Evolutionary conservation across 2,888 invertebrate species (phyloP).

Genomic region (Temnothorax rugatulus): DNA sequence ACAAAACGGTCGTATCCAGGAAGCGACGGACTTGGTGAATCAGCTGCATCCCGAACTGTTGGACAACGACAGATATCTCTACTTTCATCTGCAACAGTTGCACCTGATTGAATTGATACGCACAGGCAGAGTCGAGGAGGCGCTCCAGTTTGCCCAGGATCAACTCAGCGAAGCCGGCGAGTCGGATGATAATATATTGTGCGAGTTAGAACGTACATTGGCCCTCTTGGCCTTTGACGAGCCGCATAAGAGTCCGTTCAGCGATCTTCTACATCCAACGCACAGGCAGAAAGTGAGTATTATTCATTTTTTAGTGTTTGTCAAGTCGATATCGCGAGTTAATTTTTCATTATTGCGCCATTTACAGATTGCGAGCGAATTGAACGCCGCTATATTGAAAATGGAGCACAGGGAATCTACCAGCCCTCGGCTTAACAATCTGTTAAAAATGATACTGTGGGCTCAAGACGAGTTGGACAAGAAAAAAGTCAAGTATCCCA

Average conservation of each 20-base stretch:
- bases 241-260: conserved; percentile 97
- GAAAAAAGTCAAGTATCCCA: conserved; percentile 97
- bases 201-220: conserved; percentile 96
- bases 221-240: conserved; percentile 98
- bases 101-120: conserved; percentile 96
- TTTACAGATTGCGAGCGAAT: conserved; percentile 95
- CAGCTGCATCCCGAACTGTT: conserved; percentile 97
- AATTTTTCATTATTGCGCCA: conserved; percentile 59
- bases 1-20: conserved; percentile 96
- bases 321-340: not conserved
- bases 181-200: conserved; percentile 90
- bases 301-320: not conserved
- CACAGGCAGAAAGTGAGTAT: conserved; percentile 95
- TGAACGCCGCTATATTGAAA: conserved; percentile 98
- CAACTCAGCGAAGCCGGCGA: conserved; percentile 96
- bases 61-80: conserved; percentile 97
- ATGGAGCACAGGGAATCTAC: conserved; percentile 97
- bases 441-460: conserved; percentile 97
- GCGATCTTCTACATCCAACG: conserved; percentile 96
- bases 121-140: conserved; percentile 94
- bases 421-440: conserved; percentile 95
- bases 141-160: conserved; percentile 95
- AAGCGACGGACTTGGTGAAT: conserved; percentile 97
- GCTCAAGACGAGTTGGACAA: conserved; percentile 98
- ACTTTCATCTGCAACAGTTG: conserved; percentile 97